Evolutionary conservation across 2,888 invertebrate genomes (phyloP).

Genomic region (Resseliella maxima): DNA sequence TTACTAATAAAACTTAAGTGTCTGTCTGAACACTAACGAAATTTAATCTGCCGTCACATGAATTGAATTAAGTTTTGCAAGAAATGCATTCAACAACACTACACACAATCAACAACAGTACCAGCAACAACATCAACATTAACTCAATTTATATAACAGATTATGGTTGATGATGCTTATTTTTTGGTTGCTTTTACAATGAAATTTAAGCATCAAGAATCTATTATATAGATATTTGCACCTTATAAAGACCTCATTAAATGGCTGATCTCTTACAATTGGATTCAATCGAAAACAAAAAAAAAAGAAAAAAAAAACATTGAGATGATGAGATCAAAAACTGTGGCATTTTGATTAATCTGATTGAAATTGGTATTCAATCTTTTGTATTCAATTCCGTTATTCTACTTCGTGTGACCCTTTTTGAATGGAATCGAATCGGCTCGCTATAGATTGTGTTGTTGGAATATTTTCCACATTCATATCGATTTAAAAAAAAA

Average conservation of each 20-base stretch:
- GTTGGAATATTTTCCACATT: neutral
- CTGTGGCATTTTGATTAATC: neutral
- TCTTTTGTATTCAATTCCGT: neutral
- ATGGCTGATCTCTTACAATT: neutral
- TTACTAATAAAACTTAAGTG: neutral
- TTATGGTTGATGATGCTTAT: neutral
- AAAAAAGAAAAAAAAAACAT: too few species aligned
- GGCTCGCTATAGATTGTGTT: neutral
- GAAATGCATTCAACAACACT: neutral
- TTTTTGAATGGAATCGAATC: neutral
- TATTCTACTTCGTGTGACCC: neutral
- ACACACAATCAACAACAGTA: too few species aligned
- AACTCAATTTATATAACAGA: too few species aligned
- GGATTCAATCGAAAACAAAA: neutral
- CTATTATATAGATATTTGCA: neutral
- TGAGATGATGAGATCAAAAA: neutral
- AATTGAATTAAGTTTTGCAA: slow-evolving; percentile 6
- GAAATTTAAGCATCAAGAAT: neutral
- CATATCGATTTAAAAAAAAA: neutral
- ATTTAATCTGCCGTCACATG: neutral
- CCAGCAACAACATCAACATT: too few species aligned
- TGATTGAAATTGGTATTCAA: neutral
- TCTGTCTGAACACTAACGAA: neutral
- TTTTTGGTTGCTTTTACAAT: neutral
- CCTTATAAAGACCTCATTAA: neutral